Conservation (phyloP, 2,113 vertebrate species). For the Saguinus midas region DNA sequence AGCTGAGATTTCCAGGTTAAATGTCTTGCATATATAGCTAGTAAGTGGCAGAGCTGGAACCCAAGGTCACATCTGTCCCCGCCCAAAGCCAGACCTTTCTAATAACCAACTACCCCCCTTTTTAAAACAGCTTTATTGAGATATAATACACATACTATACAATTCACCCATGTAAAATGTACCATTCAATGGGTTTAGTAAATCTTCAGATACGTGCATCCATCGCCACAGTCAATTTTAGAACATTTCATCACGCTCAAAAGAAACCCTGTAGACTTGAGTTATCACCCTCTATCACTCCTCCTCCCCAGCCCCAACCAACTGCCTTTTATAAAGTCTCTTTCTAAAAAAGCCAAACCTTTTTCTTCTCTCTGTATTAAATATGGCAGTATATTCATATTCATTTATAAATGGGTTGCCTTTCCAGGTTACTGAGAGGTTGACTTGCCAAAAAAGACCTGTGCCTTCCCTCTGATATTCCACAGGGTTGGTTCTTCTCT, state of each 20-base stretch:
- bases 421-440: neutral
- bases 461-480: neutral
- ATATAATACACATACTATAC: neutral
- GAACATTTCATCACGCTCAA: neutral
- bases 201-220: neutral
- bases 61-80: too few relatives aligned
- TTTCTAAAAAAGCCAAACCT: neutral
- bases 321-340: neutral
- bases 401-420: neutral
- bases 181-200: neutral
- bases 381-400: neutral
- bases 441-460: neutral
- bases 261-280: neutral
- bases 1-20: neutral
- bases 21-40: accelerated
- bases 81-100: neutral
- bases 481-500: accelerated
- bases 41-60: neutral
- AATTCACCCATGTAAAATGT: too few relatives aligned
- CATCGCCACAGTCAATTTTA: neutral
- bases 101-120: too few relatives aligned
- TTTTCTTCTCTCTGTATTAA: neutral
- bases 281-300: neutral
- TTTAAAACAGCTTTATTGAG: neutral
- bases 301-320: neutral